phyloP scores from a whole-genome alignment of 2,797 vertebrate species.

The Linurgus olivaceus region DNA sequence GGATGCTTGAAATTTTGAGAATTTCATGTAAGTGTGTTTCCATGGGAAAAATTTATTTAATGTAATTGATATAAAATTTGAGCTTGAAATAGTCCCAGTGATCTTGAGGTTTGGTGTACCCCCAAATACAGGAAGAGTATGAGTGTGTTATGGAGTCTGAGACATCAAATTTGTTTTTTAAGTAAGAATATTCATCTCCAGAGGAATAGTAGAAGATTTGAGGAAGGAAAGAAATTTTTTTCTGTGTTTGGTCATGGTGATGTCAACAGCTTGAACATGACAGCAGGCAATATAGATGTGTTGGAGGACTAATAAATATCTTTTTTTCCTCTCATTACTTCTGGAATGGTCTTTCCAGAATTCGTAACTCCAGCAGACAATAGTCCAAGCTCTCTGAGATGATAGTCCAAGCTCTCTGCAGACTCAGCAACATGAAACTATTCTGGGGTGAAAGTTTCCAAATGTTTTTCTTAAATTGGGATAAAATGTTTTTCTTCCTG shows the following conservation, averaged over 20 bases:
- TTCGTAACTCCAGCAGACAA: background rate
- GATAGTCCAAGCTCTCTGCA: background rate
- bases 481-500: background rate
- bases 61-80: background rate
- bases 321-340: background rate
- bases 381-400: background rate
- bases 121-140: background rate
- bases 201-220: fast-evolving
- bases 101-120: background rate
- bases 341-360: background rate
- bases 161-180: background rate
- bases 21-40: background rate
- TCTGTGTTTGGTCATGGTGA: background rate
- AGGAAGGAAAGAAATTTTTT: background rate
- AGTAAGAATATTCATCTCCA: background rate
- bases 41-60: background rate
- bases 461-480: background rate
- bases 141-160: background rate
- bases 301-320: background rate
- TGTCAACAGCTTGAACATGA: background rate
- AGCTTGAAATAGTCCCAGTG: background rate
- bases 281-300: background rate
- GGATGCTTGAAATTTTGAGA: fast-evolving
- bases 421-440: background rate
- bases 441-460: background rate